Conservation (phyloP, 1,140 invertebrate species). For the Marisa cornuarietis region DNA sequence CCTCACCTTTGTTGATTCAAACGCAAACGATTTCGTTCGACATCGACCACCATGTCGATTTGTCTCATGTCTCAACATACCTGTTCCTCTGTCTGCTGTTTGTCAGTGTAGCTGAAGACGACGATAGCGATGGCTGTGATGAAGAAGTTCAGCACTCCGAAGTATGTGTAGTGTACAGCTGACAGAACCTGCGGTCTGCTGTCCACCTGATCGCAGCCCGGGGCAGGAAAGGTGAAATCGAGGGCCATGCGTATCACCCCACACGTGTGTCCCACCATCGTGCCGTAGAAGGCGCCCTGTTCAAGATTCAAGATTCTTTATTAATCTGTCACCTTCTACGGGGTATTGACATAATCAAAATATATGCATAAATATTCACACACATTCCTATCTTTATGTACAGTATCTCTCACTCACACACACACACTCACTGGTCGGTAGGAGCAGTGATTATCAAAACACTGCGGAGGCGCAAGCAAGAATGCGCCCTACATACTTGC, state of each 20-base stretch:
- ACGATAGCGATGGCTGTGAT: slow-evolving; percentile 55
- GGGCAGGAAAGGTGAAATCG: slow-evolving; percentile 62
- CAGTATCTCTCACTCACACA: no score
- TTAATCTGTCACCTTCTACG: no score
- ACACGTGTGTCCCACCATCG: slow-evolving; percentile 68
- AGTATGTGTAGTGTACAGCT: slow-evolving; percentile 64
- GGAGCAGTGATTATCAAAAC: no score
- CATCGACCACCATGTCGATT: neutral
- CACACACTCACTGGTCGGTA: no score
- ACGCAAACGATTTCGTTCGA: no score
- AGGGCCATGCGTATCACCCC: slow-evolving; percentile 65
- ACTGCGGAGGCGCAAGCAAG: no score
- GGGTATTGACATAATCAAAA: no score
- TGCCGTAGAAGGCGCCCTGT: slow-evolving; percentile 71
- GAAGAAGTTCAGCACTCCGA: slow-evolving; percentile 54
- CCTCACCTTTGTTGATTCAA: no score
- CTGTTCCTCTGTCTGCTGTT: slow-evolving; percentile 38
- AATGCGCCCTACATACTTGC: no score
- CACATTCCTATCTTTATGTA: no score
- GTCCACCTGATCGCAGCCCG: slow-evolving; percentile 57
- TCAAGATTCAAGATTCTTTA: no score
- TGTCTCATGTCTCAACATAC: slow-evolving; percentile 36
- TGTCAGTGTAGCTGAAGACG: slow-evolving; percentile 54
- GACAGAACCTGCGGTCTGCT: slow-evolving; percentile 50
- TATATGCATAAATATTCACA: no score